These are phyloP conservation scores for Drosophila tanythrix DNA, from an alignment of 2,888 invertebrate genomes.

Conservation along the genomic window DNA sequence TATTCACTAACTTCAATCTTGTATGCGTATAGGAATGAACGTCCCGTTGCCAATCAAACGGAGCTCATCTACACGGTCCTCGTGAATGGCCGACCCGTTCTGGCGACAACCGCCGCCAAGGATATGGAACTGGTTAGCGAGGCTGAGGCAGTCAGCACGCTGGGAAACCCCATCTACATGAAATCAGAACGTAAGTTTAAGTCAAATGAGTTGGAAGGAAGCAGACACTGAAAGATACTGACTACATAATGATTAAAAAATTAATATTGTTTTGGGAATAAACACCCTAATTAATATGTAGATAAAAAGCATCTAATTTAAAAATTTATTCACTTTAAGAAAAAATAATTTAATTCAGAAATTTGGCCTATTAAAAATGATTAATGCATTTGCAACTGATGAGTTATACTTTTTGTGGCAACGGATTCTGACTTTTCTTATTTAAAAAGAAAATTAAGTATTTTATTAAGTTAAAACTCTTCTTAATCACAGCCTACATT, in stretches of 20 bases:
- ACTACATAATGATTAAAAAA: not conserved
- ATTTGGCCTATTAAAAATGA: too few relatives aligned
- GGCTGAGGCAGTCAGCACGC: slow-evolving; percentile 90
- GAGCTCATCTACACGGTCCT: slow-evolving; percentile 92
- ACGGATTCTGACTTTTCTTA: too few relatives aligned
- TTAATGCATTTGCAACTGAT: too few relatives aligned
- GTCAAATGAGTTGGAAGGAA: not conserved
- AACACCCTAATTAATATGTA: too few relatives aligned
- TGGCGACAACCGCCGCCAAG: slow-evolving; percentile 91
- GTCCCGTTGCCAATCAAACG: slow-evolving; percentile 84
- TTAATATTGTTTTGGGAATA: not conserved
- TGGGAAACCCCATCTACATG: slow-evolving; percentile 91
- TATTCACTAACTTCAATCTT: not conserved
- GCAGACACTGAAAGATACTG: not conserved
- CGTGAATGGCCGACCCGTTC: slow-evolving; percentile 91
- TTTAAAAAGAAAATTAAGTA: not conserved
- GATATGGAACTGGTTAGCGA: slow-evolving; percentile 93
- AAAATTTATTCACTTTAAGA: not conserved
- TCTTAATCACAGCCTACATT: slow-evolving; percentile 80
- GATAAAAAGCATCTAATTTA: not conserved
- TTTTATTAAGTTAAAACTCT: not conserved
- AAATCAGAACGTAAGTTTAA: slow-evolving; percentile 92
- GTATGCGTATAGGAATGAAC: slow-evolving; percentile 72
- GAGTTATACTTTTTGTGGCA: too few relatives aligned
- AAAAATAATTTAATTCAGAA: not conserved